Evolutionary conservation across 2,888 invertebrate species (phyloP).

Genomic region (Scaptomyza reducta): DNA sequence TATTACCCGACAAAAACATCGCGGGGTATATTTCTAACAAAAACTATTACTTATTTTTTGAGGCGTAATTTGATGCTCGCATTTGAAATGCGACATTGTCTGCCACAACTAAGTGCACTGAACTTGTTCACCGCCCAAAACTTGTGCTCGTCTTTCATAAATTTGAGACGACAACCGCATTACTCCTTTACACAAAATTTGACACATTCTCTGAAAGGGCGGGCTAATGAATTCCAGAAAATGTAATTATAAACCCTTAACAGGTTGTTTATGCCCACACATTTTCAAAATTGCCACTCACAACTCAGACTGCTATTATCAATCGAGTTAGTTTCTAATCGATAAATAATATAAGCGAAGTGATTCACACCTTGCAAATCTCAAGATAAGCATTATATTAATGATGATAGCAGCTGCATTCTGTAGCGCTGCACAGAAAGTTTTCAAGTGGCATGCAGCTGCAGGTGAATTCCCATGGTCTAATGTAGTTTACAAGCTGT

Average conservation of each 20-base stretch:
- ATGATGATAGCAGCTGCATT: constrained; percentile 16
- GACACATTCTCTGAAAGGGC: neutral
- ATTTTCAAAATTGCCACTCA: constrained; percentile 1
- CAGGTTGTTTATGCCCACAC: constrained; percentile 15
- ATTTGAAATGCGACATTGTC: constrained; percentile 58
- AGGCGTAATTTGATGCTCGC: constrained; percentile 62
- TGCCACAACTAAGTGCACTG: constrained; percentile 61
- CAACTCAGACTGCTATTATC: constrained; percentile 15
- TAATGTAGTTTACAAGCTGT: constrained; percentile 25
- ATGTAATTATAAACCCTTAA: constrained; percentile 39
- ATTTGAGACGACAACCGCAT: constrained; percentile 50
- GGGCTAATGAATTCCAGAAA: constrained; percentile 28
- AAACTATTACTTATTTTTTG: constrained; percentile 16
- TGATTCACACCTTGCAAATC: constrained; percentile 4
- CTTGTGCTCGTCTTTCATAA: constrained; percentile 52
- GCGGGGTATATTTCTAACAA: neutral
- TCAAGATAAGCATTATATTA: constrained; percentile 11
- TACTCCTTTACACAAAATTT: constrained; percentile 37
- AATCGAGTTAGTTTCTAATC: constrained; percentile 44
- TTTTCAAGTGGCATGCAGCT: constrained; percentile 21
- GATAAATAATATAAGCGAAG: constrained; percentile 19
- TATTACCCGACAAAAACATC: neutral
- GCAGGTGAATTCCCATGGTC: constrained; percentile 9
- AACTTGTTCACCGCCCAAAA: constrained; percentile 45
- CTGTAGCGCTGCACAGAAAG: neutral